Percentiles rank a stretch among this genome's conserved stretches.
phyloP scores from a whole-genome alignment of 1,140 invertebrate species.

The Musca vetustissima region DNA sequence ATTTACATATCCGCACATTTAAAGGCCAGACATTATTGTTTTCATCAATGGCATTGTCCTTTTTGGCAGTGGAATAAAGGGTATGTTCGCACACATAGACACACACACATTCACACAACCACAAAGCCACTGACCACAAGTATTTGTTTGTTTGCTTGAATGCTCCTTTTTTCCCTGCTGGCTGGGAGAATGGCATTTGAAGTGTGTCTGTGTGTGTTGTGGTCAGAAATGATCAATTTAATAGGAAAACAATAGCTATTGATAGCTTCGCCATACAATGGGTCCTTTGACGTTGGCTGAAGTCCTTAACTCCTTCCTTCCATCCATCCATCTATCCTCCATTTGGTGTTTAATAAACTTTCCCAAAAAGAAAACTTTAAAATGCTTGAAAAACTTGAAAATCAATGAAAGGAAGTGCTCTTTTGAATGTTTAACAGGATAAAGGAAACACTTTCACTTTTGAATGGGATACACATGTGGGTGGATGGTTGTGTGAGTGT shows the following conservation, averaged over 20 bases:
- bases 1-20: too few relatives aligned
- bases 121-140: too few relatives aligned
- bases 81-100: too few relatives aligned
- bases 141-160: too few relatives aligned
- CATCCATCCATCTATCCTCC: background rate
- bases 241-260: constrained; percentile 48
- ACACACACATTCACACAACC: too few relatives aligned
- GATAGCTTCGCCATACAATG: background rate
- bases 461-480: constrained; percentile 18
- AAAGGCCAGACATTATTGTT: too few relatives aligned
- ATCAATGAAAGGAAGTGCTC: too few relatives aligned
- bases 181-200: too few relatives aligned
- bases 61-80: too few relatives aligned
- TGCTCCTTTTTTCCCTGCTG: too few relatives aligned
- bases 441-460: constrained; percentile 26
- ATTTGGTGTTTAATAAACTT: background rate
- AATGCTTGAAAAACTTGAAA: background rate
- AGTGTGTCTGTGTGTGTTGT: too few relatives aligned
- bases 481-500: constrained; percentile 18
- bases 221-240: constrained; percentile 50
- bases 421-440: background rate
- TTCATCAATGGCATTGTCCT: too few relatives aligned
- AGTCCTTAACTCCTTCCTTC: background rate
- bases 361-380: constrained; percentile 1
- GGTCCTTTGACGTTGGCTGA: background rate